Evolutionary conservation across 2,797 vertebrate species (phyloP).

Genomic region (Cottoperca gobio): DNA sequence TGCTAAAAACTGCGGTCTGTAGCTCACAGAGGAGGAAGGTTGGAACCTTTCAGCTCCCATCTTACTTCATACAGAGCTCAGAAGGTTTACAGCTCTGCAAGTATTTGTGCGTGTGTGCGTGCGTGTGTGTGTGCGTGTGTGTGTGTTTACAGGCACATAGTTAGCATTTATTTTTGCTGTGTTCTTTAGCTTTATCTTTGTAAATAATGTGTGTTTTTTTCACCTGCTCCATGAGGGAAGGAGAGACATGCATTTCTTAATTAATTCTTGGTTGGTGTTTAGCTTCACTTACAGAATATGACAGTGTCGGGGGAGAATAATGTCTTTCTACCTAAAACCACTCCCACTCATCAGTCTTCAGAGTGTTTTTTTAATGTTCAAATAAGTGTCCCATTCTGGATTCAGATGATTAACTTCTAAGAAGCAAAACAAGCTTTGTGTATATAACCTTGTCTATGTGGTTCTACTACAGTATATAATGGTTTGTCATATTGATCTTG

Average conservation of each 20-base stretch:
- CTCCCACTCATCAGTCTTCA: conserved; percentile 57
- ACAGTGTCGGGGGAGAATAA: conserved; percentile 62
- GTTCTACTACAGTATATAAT: conserved; percentile 73
- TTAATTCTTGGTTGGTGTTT: conserved; percentile 42
- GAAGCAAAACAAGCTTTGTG: conserved; percentile 74
- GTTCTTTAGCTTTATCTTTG: conserved; percentile 72
- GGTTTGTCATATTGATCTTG: conserved; percentile 78
- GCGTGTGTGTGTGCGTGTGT: conserved; percentile 1
- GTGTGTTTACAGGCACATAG: conserved; percentile 48
- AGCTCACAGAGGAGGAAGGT: conserved; percentile 42
- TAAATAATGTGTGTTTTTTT: conserved; percentile 48
- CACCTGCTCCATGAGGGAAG: conserved; percentile 38
- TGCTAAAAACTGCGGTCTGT: conserved; percentile 36
- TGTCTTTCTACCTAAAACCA: conserved; percentile 64
- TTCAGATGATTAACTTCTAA: conserved; percentile 73
- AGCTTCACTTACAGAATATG: conserved; percentile 41
- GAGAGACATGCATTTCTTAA: conserved; percentile 31
- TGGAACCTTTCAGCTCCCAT: conserved; percentile 47
- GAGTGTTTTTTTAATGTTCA: conserved; percentile 53
- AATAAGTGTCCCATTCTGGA: conserved; percentile 60
- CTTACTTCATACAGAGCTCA: conserved; percentile 50
- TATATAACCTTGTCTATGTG: conserved; percentile 78
- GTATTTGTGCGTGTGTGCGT: conserved; percentile 47
- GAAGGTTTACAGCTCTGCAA: conserved; percentile 65
- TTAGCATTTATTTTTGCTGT: conserved; percentile 67